A percentile compares a stretch with the other conserved stretches of the same genome.
These are phyloP conservation scores for Hydrolagus colliei DNA, from an alignment of 2,797 vertebrate species.

Conservation along the genomic window DNA sequence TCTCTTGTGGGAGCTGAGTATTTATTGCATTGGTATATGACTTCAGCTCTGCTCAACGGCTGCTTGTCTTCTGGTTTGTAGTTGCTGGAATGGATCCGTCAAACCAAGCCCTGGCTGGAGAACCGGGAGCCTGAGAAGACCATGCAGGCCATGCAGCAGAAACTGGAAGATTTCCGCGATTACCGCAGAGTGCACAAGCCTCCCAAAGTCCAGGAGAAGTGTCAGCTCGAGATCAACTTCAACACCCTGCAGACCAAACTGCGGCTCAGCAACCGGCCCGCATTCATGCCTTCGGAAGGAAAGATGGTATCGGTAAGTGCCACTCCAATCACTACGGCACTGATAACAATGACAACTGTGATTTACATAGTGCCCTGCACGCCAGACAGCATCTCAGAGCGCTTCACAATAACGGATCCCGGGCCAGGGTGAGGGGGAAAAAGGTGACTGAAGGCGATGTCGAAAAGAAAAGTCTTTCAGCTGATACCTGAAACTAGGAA, in stretches of 20 bases:
- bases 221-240: conserved; percentile 94
- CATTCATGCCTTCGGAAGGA: conserved; percentile 93
- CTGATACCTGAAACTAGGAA: too few relatives aligned
- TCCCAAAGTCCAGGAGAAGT: conserved; percentile 88
- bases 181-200: conserved; percentile 86
- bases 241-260: conserved; percentile 95
- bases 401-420: too few relatives aligned
- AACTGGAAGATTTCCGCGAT: conserved; percentile 86
- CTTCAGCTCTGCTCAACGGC: not conserved
- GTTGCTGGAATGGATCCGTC: conserved; percentile 88
- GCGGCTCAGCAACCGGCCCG: conserved; percentile 83
- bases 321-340: not conserved
- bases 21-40: too few relatives aligned
- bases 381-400: too few relatives aligned
- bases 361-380: too few relatives aligned
- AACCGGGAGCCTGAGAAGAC: conserved; percentile 80
- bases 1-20: not conserved
- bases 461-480: too few relatives aligned
- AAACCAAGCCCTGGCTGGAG: conserved; percentile 89
- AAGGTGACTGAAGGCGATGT: too few relatives aligned
- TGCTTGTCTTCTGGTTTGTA: conserved; percentile 33
- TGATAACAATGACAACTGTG: too few relatives aligned
- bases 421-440: too few relatives aligned
- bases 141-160: conserved; percentile 85
- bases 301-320: conserved; percentile 80